Evolutionary conservation across 2,797 vertebrate species (phyloP).

Genomic region (Tachyglossus aculeatus): DNA sequence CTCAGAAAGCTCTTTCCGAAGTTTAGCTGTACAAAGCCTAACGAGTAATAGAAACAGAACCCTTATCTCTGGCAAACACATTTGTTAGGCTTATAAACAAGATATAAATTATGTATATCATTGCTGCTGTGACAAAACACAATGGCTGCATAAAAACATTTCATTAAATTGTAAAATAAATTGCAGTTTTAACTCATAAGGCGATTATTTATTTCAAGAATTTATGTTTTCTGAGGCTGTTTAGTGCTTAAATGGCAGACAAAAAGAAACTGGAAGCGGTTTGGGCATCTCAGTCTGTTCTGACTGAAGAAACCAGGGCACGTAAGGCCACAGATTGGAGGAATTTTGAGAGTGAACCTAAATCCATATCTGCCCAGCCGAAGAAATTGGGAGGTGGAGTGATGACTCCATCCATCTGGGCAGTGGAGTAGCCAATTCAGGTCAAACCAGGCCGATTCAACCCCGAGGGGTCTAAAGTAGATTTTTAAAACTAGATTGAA

Average conservation of each 20-base stretch:
- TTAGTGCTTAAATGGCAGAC: conserved; percentile 35
- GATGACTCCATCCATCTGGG: too few species aligned
- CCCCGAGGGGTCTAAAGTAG: too few species aligned
- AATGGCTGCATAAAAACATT: conserved; percentile 67
- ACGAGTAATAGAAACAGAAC: conserved; percentile 64
- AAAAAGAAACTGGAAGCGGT: neutral
- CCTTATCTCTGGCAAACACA: conserved; percentile 79
- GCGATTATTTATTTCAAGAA: conserved; percentile 60
- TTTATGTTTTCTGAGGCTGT: conserved; percentile 14
- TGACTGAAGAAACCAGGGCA: neutral
- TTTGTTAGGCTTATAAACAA: conserved; percentile 75
- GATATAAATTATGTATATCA: conserved; percentile 79
- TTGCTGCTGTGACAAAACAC: conserved; percentile 68
- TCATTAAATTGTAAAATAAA: conserved; percentile 76
- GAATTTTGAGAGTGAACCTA: too few species aligned
- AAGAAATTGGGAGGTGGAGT: too few species aligned
- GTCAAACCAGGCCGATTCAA: too few species aligned
- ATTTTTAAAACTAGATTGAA: too few species aligned
- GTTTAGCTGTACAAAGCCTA: conserved; percentile 59
- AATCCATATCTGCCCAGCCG: too few species aligned
- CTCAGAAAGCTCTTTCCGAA: conserved; percentile 66
- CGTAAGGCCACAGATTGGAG: neutral
- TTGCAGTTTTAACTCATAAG: conserved; percentile 60
- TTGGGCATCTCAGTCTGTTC: conserved; percentile 5
- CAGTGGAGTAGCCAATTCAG: too few species aligned